phyloP scores from a whole-genome alignment of 1,140 invertebrate species.

The Temnothorax curvispinosus region DNA sequence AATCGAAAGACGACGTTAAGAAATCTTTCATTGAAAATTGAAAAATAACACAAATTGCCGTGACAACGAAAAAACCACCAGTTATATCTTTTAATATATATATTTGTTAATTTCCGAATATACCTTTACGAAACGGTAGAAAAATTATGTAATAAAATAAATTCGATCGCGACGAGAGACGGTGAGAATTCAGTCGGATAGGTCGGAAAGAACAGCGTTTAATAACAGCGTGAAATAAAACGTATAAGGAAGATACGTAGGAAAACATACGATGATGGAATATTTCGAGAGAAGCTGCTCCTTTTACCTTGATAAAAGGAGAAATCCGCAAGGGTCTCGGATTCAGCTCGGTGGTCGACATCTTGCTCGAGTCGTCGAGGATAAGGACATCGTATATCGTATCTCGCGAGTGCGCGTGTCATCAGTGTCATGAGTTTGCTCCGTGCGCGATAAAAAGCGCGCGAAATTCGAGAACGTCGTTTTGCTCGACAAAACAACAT shows the following conservation, averaged over 20 bases:
- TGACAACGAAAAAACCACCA: neutral
- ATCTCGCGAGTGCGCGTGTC: no score
- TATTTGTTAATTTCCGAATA: conserved; percentile 20
- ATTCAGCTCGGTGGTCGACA: conserved; percentile 79
- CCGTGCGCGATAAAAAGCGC: no score
- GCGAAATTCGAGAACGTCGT: no score
- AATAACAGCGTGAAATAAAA: neutral
- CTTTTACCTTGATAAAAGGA: conserved; percentile 90
- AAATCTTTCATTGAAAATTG: neutral
- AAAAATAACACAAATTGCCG: neutral
- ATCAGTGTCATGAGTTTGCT: no score
- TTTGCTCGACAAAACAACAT: no score
- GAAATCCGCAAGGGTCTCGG: conserved; percentile 89
- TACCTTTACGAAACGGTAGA: conserved; percentile 64
- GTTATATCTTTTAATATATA: conserved; percentile 13
- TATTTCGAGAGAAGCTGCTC: conserved; percentile 42
- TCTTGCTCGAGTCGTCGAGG: conserved; percentile 64
- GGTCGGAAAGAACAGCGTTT: neutral
- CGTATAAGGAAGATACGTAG: neutral
- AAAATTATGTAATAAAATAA: conserved; percentile 70
- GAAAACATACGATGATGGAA: conserved; percentile 14
- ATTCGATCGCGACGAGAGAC: neutral
- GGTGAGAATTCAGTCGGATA: neutral
- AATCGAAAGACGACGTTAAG: neutral
- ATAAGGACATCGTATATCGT: neutral